phyloP scores from a whole-genome alignment of 2,888 invertebrate genomes.

The Malacosoma neustria region DNA sequence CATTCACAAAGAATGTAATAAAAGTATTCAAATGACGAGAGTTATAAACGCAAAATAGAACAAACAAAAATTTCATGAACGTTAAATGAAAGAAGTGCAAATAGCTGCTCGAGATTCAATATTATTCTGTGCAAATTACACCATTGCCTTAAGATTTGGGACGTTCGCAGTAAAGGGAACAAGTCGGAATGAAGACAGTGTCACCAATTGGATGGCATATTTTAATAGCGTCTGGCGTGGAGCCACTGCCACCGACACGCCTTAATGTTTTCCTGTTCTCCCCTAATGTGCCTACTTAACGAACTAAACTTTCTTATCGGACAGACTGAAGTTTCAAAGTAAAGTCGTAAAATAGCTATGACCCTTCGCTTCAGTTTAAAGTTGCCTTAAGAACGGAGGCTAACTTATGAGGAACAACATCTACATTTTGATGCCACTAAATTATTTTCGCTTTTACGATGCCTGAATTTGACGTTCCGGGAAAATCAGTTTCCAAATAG shows the following conservation, averaged over 20 bases:
- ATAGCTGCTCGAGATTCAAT: slow-evolving; percentile 35
- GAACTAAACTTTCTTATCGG: slow-evolving; percentile 69
- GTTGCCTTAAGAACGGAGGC: background rate
- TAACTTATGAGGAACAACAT: background rate
- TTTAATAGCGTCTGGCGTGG: slow-evolving; percentile 62
- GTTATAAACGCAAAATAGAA: slow-evolving; percentile 1
- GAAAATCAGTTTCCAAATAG: slow-evolving; percentile 1
- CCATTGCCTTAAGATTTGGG: slow-evolving; percentile 33
- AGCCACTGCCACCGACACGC: slow-evolving; percentile 55
- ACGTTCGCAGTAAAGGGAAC: slow-evolving; percentile 25
- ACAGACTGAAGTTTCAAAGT: slow-evolving; percentile 52
- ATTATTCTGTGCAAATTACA: slow-evolving; percentile 43
- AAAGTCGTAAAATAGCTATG: slow-evolving; percentile 47
- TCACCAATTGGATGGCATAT: slow-evolving; percentile 65
- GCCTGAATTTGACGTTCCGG: background rate
- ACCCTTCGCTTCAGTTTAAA: slow-evolving; percentile 19
- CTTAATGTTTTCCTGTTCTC: slow-evolving; percentile 67
- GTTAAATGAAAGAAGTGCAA: slow-evolving; percentile 23
- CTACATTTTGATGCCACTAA: slow-evolving; percentile 4
- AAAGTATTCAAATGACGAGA: background rate
- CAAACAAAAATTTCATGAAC: slow-evolving; percentile 3
- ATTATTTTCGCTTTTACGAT: background rate
- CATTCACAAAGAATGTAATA: background rate
- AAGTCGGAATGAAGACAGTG: slow-evolving; percentile 40
- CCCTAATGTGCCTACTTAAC: slow-evolving; percentile 69